Evolutionary conservation across 1,140 invertebrate species (phyloP).

Genomic region (Drosophila carrolli): DNA sequence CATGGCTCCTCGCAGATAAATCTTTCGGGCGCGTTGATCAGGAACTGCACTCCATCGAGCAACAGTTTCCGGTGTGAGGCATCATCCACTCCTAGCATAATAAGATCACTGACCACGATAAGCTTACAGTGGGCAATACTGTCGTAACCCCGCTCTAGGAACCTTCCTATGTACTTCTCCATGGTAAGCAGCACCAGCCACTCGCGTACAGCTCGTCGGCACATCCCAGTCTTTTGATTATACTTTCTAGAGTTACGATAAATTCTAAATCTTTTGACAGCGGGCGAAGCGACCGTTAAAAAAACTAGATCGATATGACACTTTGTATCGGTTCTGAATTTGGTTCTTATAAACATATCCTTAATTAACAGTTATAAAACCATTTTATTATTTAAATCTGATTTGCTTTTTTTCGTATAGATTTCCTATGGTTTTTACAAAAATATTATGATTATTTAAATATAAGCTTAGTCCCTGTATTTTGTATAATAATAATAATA

Average conservation of each 20-base stretch:
- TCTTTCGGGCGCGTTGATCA: conserved; percentile 27
- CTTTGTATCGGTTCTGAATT: too few relatives aligned
- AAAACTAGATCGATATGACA: background rate
- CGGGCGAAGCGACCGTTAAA: background rate
- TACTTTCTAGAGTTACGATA: background rate
- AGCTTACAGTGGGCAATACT: conserved; percentile 39
- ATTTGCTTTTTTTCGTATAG: background rate
- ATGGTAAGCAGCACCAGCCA: conserved; percentile 61
- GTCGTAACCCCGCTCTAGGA: conserved; percentile 38
- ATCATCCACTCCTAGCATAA: conserved; percentile 48
- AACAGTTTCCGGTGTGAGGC: conserved; percentile 35
- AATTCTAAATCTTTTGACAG: background rate
- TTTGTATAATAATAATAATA: too few relatives aligned
- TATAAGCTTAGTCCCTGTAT: too few relatives aligned
- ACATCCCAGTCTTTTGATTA: conserved; percentile 21
- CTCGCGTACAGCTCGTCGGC: conserved; percentile 37
- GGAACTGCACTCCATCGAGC: conserved; percentile 41
- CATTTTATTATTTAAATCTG: background rate
- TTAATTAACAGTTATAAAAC: too few relatives aligned
- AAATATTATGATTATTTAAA: too few relatives aligned
- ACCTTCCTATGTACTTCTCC: conserved; percentile 44
- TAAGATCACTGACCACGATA: conserved; percentile 44
- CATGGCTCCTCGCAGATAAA: conserved; percentile 31
- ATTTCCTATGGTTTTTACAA: background rate
- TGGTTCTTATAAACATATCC: background rate